Percentiles rank a stretch among this genome's conserved stretches.
These are phyloP conservation scores for Poecilia gillii DNA, from an alignment of 2,797 vertebrate genomes.

Conservation along the genomic window DNA sequence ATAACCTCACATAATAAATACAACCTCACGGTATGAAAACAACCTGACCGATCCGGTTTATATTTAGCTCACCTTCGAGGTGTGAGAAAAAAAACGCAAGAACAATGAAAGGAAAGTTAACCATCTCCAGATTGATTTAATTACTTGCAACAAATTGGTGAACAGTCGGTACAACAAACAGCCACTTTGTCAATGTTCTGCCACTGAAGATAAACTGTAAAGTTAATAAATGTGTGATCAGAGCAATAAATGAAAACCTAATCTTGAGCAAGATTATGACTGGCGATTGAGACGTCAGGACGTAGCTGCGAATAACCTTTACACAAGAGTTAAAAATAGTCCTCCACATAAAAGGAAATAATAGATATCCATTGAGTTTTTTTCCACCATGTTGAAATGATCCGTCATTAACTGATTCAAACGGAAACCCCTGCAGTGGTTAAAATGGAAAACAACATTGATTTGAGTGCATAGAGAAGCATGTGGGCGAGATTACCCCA, in stretches of 20 bases:
- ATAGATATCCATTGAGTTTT: neutral
- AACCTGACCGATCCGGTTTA: constrained; percentile 57
- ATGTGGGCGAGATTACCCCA: constrained; percentile 1
- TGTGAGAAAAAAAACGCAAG: constrained; percentile 33
- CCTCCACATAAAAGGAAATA: neutral
- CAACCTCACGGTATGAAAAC: constrained; percentile 47
- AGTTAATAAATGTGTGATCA: neutral
- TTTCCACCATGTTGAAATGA: neutral
- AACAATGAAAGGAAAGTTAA: constrained; percentile 25
- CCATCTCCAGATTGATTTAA: neutral
- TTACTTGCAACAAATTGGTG: neutral
- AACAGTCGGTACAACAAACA: neutral
- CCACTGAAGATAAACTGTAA: neutral
- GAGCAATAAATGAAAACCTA: neutral
- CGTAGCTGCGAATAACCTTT: neutral
- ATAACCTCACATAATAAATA: constrained; percentile 27
- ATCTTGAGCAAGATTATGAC: neutral
- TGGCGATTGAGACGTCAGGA: neutral
- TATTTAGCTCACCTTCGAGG: constrained; percentile 49
- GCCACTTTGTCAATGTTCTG: neutral
- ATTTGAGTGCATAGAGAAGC: neutral
- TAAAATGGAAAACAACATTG: constrained; percentile 16
- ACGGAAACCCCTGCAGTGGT: constrained; percentile 41
- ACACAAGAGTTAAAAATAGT: neutral
- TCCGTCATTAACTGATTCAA: constrained; percentile 35